These are phyloP conservation scores for Terebella lapidaria DNA, from an alignment of 2,888 invertebrate species.

Conservation along the genomic window DNA sequence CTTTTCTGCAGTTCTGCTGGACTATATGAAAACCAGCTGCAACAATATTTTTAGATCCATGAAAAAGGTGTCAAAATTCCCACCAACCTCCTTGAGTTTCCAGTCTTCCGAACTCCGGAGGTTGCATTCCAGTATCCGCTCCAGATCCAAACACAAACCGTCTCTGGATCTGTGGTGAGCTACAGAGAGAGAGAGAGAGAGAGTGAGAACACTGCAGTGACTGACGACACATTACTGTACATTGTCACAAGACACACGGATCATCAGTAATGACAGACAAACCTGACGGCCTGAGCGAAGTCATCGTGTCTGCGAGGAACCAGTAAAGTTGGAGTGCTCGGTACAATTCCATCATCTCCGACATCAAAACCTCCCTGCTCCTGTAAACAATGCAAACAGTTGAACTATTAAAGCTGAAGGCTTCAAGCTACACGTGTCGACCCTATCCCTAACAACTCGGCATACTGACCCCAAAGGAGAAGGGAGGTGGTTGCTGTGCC, in stretches of 20 bases:
- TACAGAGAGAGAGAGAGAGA: constrained; percentile 43
- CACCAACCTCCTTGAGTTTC: constrained; percentile 57
- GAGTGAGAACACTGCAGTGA: no score
- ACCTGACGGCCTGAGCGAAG: constrained; percentile 77
- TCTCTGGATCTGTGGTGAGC: constrained; percentile 70
- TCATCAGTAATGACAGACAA: no score
- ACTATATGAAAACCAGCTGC: no score
- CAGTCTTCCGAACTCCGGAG: constrained; percentile 57
- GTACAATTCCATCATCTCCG: constrained; percentile 76
- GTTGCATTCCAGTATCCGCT: constrained; percentile 49
- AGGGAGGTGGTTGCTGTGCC: constrained; percentile 40
- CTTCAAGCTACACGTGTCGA: no score
- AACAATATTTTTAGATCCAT: no score
- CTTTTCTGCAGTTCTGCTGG: no score
- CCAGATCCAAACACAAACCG: constrained; percentile 40
- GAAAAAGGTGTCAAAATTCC: no score
- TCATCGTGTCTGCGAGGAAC: constrained; percentile 78
- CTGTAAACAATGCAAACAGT: no score
- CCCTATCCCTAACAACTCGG: no score
- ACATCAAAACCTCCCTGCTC: constrained; percentile 62
- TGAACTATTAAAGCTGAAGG: no score
- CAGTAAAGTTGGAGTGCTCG: constrained; percentile 81
- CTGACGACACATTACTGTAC: no score
- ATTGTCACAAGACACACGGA: no score
- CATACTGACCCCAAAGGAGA: constrained; percentile 39